A percentile compares a stretch with the other conserved stretches of the same genome.
Conservation (phyloP, 2,888 invertebrate species). For the Phalera bucephala region DNA sequence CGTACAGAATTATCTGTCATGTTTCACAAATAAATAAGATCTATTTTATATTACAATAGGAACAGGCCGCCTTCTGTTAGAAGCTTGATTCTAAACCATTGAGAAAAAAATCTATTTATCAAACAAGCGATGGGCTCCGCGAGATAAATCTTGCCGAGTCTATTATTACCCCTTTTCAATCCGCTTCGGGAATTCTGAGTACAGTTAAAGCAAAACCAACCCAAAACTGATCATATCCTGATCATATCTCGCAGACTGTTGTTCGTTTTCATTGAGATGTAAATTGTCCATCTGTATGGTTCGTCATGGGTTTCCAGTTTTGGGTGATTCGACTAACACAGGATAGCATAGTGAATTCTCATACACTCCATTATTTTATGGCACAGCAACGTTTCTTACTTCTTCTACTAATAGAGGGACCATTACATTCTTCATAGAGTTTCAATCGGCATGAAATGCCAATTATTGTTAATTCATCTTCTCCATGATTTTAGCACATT, state of each 20-base stretch:
- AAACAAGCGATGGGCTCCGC: conserved; percentile 68
- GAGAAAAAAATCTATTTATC: conserved; percentile 75
- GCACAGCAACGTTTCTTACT: too few relatives aligned
- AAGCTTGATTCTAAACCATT: conserved; percentile 60
- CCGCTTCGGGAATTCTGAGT: conserved; percentile 39
- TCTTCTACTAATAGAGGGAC: too few relatives aligned
- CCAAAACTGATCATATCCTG: conserved; percentile 30
- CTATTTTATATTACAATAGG: conserved; percentile 73
- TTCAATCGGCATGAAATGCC: too few relatives aligned
- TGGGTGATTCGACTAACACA: too few relatives aligned
- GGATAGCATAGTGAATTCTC: too few relatives aligned
- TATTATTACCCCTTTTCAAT: conserved; percentile 75
- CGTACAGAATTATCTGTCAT: conserved; percentile 71
- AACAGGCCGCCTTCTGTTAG: conserved; percentile 53
- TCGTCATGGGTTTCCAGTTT: too few relatives aligned
- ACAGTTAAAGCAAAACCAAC: conserved; percentile 33
- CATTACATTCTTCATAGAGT: too few relatives aligned
- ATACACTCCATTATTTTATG: too few relatives aligned
- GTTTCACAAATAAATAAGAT: conserved; percentile 77
- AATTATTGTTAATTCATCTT: too few relatives aligned
- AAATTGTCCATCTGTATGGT: conserved; percentile 11
- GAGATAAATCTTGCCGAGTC: conserved; percentile 65
- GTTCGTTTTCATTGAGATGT: conserved; percentile 22
- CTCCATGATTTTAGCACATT: too few relatives aligned
- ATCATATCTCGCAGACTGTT: conserved; percentile 25